Base-by-base conservation (phyloP, 2,888 invertebrate species). In the Lypha dubia region DNA sequence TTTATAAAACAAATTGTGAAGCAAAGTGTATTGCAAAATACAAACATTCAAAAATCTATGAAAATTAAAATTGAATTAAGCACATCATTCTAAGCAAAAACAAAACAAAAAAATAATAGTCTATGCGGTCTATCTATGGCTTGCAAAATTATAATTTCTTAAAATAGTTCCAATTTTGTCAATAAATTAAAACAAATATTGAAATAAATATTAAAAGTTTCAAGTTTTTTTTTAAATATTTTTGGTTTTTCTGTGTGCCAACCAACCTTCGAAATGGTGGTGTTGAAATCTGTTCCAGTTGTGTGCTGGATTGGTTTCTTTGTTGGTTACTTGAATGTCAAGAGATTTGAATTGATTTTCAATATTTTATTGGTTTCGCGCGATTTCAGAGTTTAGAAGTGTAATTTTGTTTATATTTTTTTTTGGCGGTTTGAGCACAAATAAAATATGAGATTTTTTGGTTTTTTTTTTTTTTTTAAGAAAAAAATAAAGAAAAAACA, bases 191-290 rank as follows among this genome's bases (percentile, higher is more conserved):
- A 67, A 68, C 13, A 32, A 38, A 46, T 67, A 58, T 71, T 24
- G 20, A 75, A 58, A 62, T 38, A 58, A 35, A 35, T 35, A 58
- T 35, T 65, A 73, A 41, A 32, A 74, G 8, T 70, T 70, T 32
- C 13, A 49, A 20, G 68, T 35, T 65, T 65, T 62, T 35, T 17
- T 53, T 79, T 38, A 38, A 44, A 22, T 17, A n/a, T 32, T 51
- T 67, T 83, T 68, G n/a, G 24, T 70, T 77, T 76, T 71, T 49
- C 51, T 60, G 58, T 79, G 62, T 74, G 84, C 92, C 90, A 92
- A 92, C 92, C 91, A 92, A 92, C 92, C 92, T 92, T 92, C 89
- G 90, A 83, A 89, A 88, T 88, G 90, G 89, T 88, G 90, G 89
- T 90, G 89, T 90, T 87, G 89, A 89, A 89, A 90, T 90, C 88